Evolutionary conservation across 2,888 invertebrate genomes (phyloP).

Genomic region (Sympetrum striolatum): DNA sequence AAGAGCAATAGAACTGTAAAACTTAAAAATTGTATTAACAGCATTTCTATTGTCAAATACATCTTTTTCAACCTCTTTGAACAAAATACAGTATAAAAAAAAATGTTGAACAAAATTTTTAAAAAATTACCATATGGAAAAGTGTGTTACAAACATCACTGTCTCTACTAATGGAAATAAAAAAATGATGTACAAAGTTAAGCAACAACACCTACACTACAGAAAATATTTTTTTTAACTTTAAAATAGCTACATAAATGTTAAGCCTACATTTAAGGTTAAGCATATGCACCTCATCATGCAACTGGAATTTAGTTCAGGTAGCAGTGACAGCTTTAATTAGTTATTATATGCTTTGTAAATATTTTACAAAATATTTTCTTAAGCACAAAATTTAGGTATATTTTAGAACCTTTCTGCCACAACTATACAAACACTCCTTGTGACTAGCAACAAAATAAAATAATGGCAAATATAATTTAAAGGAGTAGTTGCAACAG

Average conservation of each 20-base stretch:
- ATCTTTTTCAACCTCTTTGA: constrained; percentile 7
- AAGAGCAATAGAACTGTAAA: constrained; percentile 46
- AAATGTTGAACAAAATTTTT: constrained; percentile 24
- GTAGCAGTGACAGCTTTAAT: constrained; percentile 44
- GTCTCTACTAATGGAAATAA: constrained; percentile 42
- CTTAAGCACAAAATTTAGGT: constrained; percentile 6
- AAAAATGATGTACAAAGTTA: constrained; percentile 48
- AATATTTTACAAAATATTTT: constrained; percentile 43
- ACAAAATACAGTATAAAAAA: constrained; percentile 39
- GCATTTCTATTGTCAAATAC: constrained; percentile 27
- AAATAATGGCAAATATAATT: constrained; percentile 23
- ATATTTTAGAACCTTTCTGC: neutral
- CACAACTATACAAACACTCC: constrained; percentile 44
- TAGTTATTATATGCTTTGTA: constrained; percentile 14
- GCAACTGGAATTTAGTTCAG: constrained; percentile 41
- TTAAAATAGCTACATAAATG: constrained; percentile 33
- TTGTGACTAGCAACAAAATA: constrained; percentile 34
- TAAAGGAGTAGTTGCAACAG: constrained; percentile 41
- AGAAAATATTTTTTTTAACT: constrained; percentile 44
- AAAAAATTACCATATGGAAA: constrained; percentile 24
- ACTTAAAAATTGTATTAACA: constrained; percentile 26
- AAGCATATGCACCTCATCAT: constrained; percentile 42
- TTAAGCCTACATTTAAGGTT: constrained; percentile 33
- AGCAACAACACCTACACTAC: constrained; percentile 48
- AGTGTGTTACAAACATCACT: constrained; percentile 37